These are phyloP conservation scores for Sula dactylatra DNA, from an alignment of 2,113 vertebrate species.

Conservation along the genomic window DNA sequence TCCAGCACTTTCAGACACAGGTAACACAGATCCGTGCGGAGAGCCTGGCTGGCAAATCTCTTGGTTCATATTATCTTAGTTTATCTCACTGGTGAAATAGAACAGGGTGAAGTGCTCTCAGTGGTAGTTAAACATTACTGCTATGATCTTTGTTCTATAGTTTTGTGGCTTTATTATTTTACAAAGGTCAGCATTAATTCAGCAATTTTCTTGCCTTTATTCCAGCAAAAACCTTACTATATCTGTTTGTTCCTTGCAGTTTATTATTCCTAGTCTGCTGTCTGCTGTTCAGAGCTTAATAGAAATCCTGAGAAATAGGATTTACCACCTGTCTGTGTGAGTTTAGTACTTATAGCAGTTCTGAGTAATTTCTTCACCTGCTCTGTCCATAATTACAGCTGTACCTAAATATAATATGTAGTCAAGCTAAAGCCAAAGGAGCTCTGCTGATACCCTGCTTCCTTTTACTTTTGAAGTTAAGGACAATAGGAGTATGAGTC, in stretches of 20 bases:
- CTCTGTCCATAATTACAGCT: background rate
- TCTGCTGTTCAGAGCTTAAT: background rate
- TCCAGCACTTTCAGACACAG: background rate
- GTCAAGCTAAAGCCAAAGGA: background rate
- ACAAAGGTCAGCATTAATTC: slow-evolving; percentile 39
- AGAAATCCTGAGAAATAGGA: slow-evolving; percentile 8
- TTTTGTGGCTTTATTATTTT: slow-evolving; percentile 27
- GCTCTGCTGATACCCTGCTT: background rate
- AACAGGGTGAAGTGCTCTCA: background rate
- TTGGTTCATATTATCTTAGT: background rate
- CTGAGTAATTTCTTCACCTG: background rate
- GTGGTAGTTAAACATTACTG: background rate
- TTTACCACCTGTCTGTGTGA: background rate
- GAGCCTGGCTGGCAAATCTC: background rate
- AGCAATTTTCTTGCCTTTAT: slow-evolving; percentile 26
- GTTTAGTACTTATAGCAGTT: background rate
- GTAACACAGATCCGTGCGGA: background rate
- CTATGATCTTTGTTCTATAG: background rate
- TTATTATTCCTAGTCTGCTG: background rate
- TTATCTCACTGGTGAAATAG: background rate
- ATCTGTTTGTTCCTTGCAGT: background rate
- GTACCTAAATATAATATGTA: background rate
- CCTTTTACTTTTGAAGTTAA: background rate
- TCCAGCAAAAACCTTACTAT: background rate
- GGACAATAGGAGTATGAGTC: background rate